Evolutionary conservation across 2,113 vertebrate species (phyloP).

Genomic region (Ifrita kowaldi): DNA sequence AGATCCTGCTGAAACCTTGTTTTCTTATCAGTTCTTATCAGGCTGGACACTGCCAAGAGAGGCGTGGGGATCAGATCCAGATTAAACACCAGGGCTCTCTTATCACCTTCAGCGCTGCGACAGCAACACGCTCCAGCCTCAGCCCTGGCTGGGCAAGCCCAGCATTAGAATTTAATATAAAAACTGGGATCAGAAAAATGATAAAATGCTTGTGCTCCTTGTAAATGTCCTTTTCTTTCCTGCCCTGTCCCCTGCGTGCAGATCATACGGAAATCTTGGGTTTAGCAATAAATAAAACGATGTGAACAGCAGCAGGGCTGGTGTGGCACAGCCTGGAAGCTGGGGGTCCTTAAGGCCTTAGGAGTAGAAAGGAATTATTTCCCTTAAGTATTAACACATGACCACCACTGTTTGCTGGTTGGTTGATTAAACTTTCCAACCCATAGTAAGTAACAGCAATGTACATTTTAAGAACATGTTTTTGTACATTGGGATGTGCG

Average conservation of each 20-base stretch:
- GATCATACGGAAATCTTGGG: background rate
- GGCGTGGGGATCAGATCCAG: background rate
- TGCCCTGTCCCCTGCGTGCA: background rate
- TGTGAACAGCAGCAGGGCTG: rapidly evolving
- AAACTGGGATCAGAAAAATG: background rate
- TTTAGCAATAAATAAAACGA: background rate
- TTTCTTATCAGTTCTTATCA: background rate
- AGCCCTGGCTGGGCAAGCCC: background rate
- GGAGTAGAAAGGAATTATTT: background rate
- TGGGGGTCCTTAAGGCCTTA: background rate
- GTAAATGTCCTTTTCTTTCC: background rate
- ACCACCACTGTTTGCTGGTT: background rate
- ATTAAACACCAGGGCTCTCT: background rate
- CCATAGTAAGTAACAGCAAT: rapidly evolving
- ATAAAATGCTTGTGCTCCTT: background rate
- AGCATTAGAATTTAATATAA: background rate
- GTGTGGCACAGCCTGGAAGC: background rate
- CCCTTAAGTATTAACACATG: background rate
- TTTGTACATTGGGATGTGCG: rapidly evolving
- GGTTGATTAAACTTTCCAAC: background rate
- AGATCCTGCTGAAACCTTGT: background rate
- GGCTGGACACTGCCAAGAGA: background rate
- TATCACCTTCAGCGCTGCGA: rapidly evolving
- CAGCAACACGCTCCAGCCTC: background rate
- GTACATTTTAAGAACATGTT: rapidly evolving